A percentile compares a stretch with the other conserved stretches of the same genome.
Conservation (phyloP, 2,113 vertebrate genomes). For the Neodon shergylaensis region DNA sequence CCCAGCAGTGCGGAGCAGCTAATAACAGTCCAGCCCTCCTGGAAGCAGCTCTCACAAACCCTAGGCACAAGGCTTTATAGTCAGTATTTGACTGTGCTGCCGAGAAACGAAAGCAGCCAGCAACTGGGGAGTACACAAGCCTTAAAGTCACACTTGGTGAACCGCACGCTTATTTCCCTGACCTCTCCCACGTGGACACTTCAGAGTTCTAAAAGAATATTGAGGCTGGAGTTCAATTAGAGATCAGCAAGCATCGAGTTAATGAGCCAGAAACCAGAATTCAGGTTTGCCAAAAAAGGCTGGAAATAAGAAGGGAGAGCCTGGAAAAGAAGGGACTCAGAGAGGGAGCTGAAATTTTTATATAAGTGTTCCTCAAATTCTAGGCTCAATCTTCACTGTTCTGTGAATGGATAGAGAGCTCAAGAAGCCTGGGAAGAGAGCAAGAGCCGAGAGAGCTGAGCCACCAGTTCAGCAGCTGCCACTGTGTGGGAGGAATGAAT, state of each 20-base stretch:
- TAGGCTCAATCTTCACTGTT: neutral
- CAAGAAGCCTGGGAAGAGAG: neutral
- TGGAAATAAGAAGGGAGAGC: neutral
- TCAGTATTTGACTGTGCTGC: neutral
- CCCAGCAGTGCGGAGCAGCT: neutral
- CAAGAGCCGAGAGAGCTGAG: neutral
- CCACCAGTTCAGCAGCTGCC: neutral
- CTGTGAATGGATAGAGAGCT: neutral
- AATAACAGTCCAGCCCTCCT: neutral
- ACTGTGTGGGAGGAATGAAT: neutral
- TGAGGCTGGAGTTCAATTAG: neutral
- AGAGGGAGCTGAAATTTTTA: neutral
- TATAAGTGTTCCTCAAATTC: neutral
- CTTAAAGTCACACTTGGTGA: neutral
- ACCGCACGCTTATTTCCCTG: neutral
- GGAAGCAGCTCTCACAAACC: slow-evolving; percentile 14
- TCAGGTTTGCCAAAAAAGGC: neutral
- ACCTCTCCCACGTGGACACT: neutral
- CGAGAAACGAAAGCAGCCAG: neutral
- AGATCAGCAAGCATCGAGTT: neutral
- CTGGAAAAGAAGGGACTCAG: neutral
- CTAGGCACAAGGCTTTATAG: neutral
- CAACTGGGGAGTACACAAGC: neutral
- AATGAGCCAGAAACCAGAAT: neutral
- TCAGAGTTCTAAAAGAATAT: neutral